Conservation (phyloP, 2,888 invertebrate genomes). For the Deroplatys truncata region DNA sequence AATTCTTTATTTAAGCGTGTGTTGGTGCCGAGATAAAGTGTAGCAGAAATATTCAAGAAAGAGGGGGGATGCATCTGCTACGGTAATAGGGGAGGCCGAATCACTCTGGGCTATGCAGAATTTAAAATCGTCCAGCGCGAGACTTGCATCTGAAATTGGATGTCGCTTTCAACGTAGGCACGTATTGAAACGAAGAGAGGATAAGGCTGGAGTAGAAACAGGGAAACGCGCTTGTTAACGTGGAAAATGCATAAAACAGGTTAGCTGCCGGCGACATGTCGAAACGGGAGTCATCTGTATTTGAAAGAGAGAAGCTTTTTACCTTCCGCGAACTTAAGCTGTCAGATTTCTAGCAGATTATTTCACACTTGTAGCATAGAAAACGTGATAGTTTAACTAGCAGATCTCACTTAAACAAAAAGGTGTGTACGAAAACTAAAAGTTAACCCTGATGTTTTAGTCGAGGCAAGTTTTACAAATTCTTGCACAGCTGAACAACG, state of each 20-base stretch:
- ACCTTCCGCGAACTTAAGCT: not conserved
- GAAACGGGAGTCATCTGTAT: not conserved
- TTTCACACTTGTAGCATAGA: not conserved
- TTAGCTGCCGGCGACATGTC: not conserved
- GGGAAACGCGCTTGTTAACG: not conserved
- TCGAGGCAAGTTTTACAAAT: too few species aligned
- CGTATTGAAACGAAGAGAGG: not conserved
- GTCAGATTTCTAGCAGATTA: not conserved
- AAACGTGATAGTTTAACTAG: not conserved
- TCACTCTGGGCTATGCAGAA: not conserved
- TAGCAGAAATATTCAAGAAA: too few species aligned
- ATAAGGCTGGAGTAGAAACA: not conserved
- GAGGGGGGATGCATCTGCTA: too few species aligned
- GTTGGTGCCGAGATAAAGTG: too few species aligned
- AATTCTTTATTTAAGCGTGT: too few species aligned
- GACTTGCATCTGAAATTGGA: not conserved
- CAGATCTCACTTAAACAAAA: not conserved
- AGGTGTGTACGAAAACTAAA: too few species aligned
- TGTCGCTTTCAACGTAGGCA: not conserved
- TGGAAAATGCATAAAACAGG: not conserved
- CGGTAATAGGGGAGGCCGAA: too few species aligned
- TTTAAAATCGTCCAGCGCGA: not conserved
- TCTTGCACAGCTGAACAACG: too few species aligned
- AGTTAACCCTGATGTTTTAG: too few species aligned
- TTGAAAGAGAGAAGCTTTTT: not conserved